A percentile compares a stretch with the other conserved stretches of the same genome.
Conservation (phyloP, 2,113 vertebrate genomes). For the Lepidothrix coronata region DNA sequence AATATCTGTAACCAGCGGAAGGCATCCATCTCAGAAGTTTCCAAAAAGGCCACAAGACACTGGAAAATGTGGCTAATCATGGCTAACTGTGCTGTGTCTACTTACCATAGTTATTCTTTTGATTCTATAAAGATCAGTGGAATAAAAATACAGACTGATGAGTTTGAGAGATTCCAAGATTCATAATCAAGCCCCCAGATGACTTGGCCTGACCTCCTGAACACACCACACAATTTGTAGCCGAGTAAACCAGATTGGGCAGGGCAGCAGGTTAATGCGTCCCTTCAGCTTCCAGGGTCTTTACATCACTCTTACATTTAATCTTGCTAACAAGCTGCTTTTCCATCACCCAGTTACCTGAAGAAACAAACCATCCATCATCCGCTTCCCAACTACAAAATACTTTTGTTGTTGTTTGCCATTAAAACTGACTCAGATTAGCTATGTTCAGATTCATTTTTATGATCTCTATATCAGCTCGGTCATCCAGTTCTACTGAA, state of each 20-base stretch:
- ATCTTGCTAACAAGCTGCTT: neutral
- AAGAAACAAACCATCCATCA: neutral
- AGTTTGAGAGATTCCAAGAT: neutral
- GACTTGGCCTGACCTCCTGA: neutral
- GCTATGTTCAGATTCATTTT: neutral
- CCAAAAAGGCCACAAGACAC: neutral
- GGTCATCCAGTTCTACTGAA: neutral
- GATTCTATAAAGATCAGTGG: neutral
- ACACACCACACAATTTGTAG: neutral
- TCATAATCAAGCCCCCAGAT: neutral
- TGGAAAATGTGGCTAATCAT: neutral
- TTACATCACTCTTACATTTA: neutral
- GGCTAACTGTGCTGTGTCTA: neutral
- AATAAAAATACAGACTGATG: neutral
- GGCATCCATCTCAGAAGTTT: neutral
- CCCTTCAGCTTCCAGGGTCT: neutral
- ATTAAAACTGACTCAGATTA: neutral
- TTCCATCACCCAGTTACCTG: neutral
- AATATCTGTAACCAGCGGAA: neutral
- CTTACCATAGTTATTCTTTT: neutral
- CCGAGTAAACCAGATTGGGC: rapidly evolving
- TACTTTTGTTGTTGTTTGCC: neutral
- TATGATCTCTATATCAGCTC: neutral
- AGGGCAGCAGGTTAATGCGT: neutral
- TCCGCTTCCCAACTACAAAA: neutral